These are phyloP conservation scores for Caenorhabditis sp. DNA, from an alignment of 2,888 invertebrate genomes.

Conservation along the genomic window DNA sequence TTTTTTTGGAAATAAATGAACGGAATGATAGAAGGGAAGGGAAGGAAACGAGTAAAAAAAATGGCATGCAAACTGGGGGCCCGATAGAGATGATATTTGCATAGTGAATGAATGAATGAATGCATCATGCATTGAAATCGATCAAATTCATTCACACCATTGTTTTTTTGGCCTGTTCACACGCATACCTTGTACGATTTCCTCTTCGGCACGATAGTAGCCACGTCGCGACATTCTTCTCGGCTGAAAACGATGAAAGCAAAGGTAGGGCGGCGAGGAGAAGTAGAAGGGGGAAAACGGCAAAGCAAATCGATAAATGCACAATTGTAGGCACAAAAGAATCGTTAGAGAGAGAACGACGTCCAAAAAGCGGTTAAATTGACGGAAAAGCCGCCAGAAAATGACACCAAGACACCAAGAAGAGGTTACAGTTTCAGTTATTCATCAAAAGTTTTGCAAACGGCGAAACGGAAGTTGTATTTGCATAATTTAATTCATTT, in stretches of 20 bases:
- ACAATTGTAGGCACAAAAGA: no score
- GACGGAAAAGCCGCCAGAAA: no score
- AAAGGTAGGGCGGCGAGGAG: background rate
- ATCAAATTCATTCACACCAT: background rate
- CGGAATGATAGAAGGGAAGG: background rate
- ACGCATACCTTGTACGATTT: constrained; percentile 47
- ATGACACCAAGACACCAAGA: no score
- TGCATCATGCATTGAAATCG: background rate
- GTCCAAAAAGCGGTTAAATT: no score
- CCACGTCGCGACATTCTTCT: constrained; percentile 16
- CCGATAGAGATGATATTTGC: background rate
- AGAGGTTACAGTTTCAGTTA: no score
- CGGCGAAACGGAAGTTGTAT: no score
- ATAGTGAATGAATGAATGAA: background rate
- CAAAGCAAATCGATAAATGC: no score
- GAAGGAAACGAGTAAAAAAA: background rate
- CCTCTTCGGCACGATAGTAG: constrained; percentile 54
- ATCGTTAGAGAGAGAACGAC: no score
- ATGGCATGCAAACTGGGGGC: no score
- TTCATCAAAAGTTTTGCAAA: no score
- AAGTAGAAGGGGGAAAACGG: background rate
- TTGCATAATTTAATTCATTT: no score
- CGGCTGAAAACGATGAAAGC: background rate
- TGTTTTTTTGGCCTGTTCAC: background rate
- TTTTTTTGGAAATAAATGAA: no score